These are phyloP conservation scores for Leucophenga varia DNA, from an alignment of 1,140 invertebrate genomes.

Conservation along the genomic window DNA sequence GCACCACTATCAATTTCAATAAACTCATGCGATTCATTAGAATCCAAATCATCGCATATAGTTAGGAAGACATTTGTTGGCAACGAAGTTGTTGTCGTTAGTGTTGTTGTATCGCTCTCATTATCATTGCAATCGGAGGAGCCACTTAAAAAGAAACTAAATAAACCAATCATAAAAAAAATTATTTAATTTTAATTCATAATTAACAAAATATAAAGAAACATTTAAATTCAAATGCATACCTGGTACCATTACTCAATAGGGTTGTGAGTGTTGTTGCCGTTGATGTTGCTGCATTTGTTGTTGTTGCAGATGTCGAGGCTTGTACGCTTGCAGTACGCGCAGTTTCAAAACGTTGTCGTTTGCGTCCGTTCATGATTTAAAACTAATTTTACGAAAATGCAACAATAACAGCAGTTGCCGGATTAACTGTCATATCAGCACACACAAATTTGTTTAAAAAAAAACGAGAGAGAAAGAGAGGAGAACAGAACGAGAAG, in stretches of 20 bases:
- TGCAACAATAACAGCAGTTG: too few relatives aligned
- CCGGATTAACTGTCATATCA: too few relatives aligned
- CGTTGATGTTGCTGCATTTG: slow-evolving; percentile 11
- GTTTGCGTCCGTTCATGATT: slow-evolving; percentile 42
- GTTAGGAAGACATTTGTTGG: slow-evolving; percentile 40
- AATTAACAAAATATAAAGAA: too few relatives aligned
- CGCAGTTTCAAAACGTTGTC: slow-evolving; percentile 39
- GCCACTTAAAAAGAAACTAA: slow-evolving; percentile 32
- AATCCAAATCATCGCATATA: slow-evolving; percentile 45
- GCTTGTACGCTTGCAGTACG: slow-evolving; percentile 2
- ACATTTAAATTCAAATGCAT: slow-evolving; percentile 5
- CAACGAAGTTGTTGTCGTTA: slow-evolving; percentile 18
- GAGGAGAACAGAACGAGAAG: too few relatives aligned
- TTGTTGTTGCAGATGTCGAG: too few relatives aligned
- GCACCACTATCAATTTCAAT: slow-evolving; percentile 32
- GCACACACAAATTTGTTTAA: too few relatives aligned
- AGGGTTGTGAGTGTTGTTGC: slow-evolving; percentile 13
- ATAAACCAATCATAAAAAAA: too few relatives aligned
- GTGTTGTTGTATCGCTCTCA: slow-evolving; percentile 9
- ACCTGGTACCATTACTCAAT: slow-evolving; percentile 10
- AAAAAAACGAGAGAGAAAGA: too few relatives aligned
- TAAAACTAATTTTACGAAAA: too few relatives aligned
- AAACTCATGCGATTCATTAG: slow-evolving; percentile 43
- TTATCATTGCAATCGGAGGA: slow-evolving; percentile 8
- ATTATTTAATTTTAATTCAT: too few relatives aligned